Evolutionary conservation across 2,888 invertebrate species (phyloP).

Genomic region (Lycophotia porphyrea): DNA sequence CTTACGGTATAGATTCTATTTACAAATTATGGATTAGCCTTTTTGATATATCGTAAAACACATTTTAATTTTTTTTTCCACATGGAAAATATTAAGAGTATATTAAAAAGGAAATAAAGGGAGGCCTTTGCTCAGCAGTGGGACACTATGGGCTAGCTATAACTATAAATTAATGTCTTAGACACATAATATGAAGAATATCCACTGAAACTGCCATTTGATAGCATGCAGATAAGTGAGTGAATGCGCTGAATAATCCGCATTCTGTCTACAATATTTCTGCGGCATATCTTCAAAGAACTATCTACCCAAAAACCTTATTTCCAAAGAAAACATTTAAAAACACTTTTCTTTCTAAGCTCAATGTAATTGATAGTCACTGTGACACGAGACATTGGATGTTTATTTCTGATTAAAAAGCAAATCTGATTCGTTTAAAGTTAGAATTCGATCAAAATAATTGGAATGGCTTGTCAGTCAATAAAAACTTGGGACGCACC

Average conservation of each 20-base stretch:
- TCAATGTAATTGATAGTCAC: slow-evolving; percentile 44
- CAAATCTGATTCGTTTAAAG: slow-evolving; percentile 60
- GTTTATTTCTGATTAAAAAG: slow-evolving; percentile 59
- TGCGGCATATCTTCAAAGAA: not conserved
- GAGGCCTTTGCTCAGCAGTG: too few relatives aligned
- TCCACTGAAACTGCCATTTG: not conserved
- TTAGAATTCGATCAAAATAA: slow-evolving; percentile 71
- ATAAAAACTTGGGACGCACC: slow-evolving; percentile 78
- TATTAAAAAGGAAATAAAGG: too few relatives aligned
- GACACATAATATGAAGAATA: not conserved
- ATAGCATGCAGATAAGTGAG: not conserved
- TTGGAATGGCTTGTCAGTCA: slow-evolving; percentile 76
- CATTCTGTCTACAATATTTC: not conserved
- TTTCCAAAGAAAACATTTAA: slow-evolving; percentile 2
- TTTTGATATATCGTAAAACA: not conserved
- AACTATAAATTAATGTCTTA: too few relatives aligned
- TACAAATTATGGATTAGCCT: not conserved
- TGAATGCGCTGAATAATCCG: too few relatives aligned
- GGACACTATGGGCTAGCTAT: too few relatives aligned
- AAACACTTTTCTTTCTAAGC: slow-evolving; percentile 15
- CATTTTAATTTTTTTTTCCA: not conserved
- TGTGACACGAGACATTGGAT: slow-evolving; percentile 28
- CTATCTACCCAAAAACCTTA: not conserved
- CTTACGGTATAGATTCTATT: not conserved
- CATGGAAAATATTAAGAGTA: not conserved